Evolutionary conservation across 2,888 invertebrate genomes (phyloP), one percentile per base, ranked within the genome.

Genomic region (Deilephila porcellus): DNA sequence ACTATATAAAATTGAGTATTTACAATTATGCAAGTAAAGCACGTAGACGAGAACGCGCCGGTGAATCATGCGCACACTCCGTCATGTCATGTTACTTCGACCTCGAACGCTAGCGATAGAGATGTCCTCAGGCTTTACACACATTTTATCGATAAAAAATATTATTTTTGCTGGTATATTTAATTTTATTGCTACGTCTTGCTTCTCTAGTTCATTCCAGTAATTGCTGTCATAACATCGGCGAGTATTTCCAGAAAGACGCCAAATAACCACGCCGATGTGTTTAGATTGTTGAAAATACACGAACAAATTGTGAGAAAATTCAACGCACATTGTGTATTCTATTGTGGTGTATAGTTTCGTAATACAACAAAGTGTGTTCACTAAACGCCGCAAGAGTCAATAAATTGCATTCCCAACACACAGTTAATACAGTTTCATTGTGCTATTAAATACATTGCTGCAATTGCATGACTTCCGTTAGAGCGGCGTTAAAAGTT

Each of bases 41-140:
- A 76, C 77, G 83, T 86, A 85, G 87, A 87, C 82, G 86, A 88
- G 89, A 87, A 82, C 81, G 83, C 81, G 79, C 77, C 80, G 84
- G 87, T 93, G 93, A 93, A 89, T 93, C 93, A 93, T 88, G 85
- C 87, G 86, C 88, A 80, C 83, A 87, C 90, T 87, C 80, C 87
- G 86, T 89, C 91, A 89, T 90, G 91, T 90, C 92, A 87, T 85
- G 85, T 87, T 90, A 87, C 85, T 86, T 83, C 84, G 91, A 90
- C 91, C 92, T 91, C 93, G 89, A 90, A 90, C 87, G 85, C 82
- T 84, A 83, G 79, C 77, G 78, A 81, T 87, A 93, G 91, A 83
- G 86, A 82, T 79, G 88, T 76, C 72, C 74, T 73, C 73, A 73
- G 75, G 72, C 74, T 74, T 64, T 75, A 14, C 11, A 2, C 5